Evolutionary conservation across 2,888 invertebrate genomes (phyloP).

Genomic region (Zeuzera pyrina): DNA sequence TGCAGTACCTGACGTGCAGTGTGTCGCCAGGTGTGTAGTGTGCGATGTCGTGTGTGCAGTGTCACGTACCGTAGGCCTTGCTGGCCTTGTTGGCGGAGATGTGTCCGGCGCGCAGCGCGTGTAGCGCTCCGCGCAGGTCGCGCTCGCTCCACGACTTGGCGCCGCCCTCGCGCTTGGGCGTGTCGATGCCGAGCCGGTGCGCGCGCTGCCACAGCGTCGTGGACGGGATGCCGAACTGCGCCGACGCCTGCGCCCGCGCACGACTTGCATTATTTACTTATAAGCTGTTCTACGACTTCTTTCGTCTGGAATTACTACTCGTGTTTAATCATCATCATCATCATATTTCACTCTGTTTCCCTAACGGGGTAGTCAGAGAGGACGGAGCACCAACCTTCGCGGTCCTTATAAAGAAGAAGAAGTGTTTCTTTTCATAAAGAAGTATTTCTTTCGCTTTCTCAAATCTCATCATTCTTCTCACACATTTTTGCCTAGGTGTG

Average conservation of each 20-base stretch:
- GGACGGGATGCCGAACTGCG: conserved; percentile 90
- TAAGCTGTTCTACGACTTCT: no score
- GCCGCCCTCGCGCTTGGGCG: conserved; percentile 88
- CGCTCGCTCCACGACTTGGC: conserved; percentile 92
- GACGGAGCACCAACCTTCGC: no score
- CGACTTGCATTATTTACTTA: no score
- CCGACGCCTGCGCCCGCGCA: conserved; percentile 84
- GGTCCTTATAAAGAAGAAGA: no score
- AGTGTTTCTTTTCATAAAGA: no score
- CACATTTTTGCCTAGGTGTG: no score
- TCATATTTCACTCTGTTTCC: no score
- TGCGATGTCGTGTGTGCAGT: not conserved
- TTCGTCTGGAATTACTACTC: no score
- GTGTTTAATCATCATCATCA: no score
- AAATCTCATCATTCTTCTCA: no score
- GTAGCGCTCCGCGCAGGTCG: conserved; percentile 85
- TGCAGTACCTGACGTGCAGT: not conserved
- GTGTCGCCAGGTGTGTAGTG: not conserved
- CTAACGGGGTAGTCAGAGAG: no score
- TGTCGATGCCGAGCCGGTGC: conserved; percentile 90
- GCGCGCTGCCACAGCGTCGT: conserved; percentile 94
- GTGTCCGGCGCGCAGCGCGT: conserved; percentile 86
- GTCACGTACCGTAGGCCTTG: conserved; percentile 85
- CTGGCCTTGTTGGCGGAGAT: conserved; percentile 94
- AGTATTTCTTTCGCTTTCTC: no score